A percentile compares a stretch with the other conserved stretches of the same genome.
Conservation (phyloP, 1,140 invertebrate genomes). For the Polypedilum pembai region DNA sequence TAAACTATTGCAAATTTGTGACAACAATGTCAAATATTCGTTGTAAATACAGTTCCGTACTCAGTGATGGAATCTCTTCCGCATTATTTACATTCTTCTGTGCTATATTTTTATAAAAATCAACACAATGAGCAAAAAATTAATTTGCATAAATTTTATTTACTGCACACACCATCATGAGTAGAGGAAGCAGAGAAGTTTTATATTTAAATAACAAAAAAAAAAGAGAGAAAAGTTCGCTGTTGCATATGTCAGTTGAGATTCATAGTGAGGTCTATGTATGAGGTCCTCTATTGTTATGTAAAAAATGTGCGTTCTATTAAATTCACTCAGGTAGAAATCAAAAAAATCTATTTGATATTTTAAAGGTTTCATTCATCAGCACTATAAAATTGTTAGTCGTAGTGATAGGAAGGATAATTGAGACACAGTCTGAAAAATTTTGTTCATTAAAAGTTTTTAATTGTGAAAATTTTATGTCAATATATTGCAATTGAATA, state of each 20-base stretch:
- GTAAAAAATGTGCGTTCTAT: slow-evolving; percentile 13
- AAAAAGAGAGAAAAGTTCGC: background rate
- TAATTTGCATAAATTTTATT: slow-evolving; percentile 17
- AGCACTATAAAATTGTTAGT: background rate
- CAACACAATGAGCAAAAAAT: background rate
- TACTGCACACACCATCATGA: slow-evolving; percentile 1
- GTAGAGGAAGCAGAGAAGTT: background rate
- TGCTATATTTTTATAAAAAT: too few relatives aligned
- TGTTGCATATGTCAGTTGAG: background rate
- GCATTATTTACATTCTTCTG: too few relatives aligned
- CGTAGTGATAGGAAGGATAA: background rate
- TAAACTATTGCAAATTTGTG: too few relatives aligned
- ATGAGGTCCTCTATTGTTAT: slow-evolving; percentile 21
- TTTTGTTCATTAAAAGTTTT: background rate
- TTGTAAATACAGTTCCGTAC: too few relatives aligned
- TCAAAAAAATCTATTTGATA: background rate
- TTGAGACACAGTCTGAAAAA: background rate
- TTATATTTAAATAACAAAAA: too few relatives aligned
- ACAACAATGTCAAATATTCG: too few relatives aligned
- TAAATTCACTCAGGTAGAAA: slow-evolving; percentile 25
- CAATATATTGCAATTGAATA: background rate
- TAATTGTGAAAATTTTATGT: too few relatives aligned
- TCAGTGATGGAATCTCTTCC: too few relatives aligned
- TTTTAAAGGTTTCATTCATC: background rate
- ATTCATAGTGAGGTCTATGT: slow-evolving; percentile 6